Conservation (phyloP, 2,113 vertebrate genomes). For the Petaurus breviceps region DNA sequence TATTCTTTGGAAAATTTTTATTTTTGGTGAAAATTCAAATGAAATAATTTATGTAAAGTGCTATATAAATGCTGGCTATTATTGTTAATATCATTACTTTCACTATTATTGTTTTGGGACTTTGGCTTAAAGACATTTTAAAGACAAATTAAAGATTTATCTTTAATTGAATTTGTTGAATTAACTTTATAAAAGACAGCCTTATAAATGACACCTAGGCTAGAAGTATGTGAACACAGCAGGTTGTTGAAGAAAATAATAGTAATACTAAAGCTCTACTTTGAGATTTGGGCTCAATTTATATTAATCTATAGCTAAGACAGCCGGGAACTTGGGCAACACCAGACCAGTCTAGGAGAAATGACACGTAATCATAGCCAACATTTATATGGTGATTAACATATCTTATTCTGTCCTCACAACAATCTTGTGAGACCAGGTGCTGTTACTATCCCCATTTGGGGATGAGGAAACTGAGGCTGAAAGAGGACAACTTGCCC, state of each 20-base stretch:
- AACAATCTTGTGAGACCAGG: not conserved
- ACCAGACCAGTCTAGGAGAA: not conserved
- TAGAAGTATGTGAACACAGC: not conserved
- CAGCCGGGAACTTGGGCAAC: not conserved
- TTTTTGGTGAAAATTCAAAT: not conserved
- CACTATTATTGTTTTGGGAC: not conserved
- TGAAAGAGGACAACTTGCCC: not conserved
- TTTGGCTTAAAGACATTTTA: not conserved
- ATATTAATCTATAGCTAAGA: not conserved
- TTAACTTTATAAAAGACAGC: accelerated
- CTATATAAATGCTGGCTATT: not conserved
- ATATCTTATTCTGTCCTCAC: not conserved
- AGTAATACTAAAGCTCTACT: not conserved
- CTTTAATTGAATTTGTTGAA: not conserved
- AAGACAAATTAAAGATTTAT: too few species aligned
- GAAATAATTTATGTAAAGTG: not conserved
- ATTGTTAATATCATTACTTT: not conserved
- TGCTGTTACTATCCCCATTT: not conserved
- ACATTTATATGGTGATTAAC: not conserved
- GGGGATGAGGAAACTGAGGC: not conserved
- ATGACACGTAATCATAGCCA: not conserved
- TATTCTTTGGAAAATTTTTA: not conserved
- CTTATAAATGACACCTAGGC: not conserved
- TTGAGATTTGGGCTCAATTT: not conserved
- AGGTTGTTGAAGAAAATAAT: not conserved